A percentile compares a stretch with the other conserved stretches of the same genome.
Conservation (phyloP, 2,797 vertebrate species). For the Hemitrygon akajei region DNA sequence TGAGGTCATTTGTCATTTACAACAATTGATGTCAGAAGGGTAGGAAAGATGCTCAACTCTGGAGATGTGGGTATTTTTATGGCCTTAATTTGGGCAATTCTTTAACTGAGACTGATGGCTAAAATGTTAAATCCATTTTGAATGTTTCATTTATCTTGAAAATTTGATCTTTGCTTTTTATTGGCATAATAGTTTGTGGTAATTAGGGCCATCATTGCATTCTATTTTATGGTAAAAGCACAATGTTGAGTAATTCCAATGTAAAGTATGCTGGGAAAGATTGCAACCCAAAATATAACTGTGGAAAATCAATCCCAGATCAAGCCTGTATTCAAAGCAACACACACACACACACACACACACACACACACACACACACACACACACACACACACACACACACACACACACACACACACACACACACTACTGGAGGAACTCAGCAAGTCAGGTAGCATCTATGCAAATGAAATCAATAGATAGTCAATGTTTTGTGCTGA, state of each 20-base stretch:
- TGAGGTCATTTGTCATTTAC: constrained; percentile 13
- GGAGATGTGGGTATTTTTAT: background rate
- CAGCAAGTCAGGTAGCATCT: too few species aligned
- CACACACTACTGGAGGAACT: too few species aligned
- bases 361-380: too few species aligned
- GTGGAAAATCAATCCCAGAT: constrained; percentile 53
- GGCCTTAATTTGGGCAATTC: background rate
- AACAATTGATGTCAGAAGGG: constrained; percentile 17
- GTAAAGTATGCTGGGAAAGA: constrained; percentile 44
- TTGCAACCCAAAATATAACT: constrained; percentile 43
- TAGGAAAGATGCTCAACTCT: background rate
- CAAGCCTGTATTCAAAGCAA: constrained; percentile 43
- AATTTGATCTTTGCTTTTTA: constrained; percentile 25
- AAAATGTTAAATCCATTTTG: constrained; percentile 29
- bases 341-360: too few species aligned
- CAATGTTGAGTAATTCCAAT: constrained; percentile 42
- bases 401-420: too few species aligned
- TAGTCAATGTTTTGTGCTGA: too few species aligned
- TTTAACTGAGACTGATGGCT: constrained; percentile 21
- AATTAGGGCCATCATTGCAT: constrained; percentile 38
- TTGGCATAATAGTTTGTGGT: background rate
- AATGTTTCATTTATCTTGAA: constrained; percentile 25
- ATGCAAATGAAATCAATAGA: too few species aligned
- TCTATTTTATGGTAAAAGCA: constrained; percentile 38
- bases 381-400: too few species aligned